These are phyloP conservation scores for Reinhardtius hippoglossoides DNA, from an alignment of 2,113 vertebrate genomes.

Conservation along the genomic window DNA sequence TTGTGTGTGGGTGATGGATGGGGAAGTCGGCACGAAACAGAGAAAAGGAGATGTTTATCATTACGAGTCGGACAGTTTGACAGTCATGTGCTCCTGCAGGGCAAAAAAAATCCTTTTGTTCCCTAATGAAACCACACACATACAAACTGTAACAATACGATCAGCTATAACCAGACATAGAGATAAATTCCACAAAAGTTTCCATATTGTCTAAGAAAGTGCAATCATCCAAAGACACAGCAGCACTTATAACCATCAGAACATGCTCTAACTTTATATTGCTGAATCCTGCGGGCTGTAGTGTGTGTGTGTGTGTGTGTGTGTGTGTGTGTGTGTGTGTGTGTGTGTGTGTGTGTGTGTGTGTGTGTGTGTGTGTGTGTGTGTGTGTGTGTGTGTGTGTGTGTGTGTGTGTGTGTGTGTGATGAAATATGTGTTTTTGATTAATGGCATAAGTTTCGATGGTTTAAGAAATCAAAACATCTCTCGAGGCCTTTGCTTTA, in stretches of 20 bases:
- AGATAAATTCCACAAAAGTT: constrained; percentile 32
- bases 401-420: neutral
- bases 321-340: too few species aligned
- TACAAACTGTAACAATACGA: neutral
- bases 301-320: neutral
- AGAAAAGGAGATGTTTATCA: constrained; percentile 34
- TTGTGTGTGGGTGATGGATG: constrained; percentile 40
- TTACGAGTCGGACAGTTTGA: neutral
- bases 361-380: neutral
- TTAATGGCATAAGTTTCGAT: too few species aligned
- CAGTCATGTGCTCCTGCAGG: constrained; percentile 42
- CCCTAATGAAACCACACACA: constrained; percentile 38
- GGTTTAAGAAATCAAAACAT: too few species aligned
- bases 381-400: too few species aligned
- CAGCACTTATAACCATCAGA: neutral
- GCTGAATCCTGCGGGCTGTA: neutral
- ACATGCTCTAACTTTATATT: neutral
- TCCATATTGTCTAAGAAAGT: neutral
- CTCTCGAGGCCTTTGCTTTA: neutral
- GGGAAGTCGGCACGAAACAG: constrained; percentile 54
- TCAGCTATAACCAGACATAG: neutral
- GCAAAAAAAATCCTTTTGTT: constrained; percentile 41
- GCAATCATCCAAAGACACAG: neutral
- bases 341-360: too few species aligned
- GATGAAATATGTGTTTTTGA: neutral